A percentile compares a stretch with the other conserved stretches of the same genome.
Evolutionary conservation across 1,140 invertebrate genomes (phyloP).

Genomic region (Littorina saxatilis): DNA sequence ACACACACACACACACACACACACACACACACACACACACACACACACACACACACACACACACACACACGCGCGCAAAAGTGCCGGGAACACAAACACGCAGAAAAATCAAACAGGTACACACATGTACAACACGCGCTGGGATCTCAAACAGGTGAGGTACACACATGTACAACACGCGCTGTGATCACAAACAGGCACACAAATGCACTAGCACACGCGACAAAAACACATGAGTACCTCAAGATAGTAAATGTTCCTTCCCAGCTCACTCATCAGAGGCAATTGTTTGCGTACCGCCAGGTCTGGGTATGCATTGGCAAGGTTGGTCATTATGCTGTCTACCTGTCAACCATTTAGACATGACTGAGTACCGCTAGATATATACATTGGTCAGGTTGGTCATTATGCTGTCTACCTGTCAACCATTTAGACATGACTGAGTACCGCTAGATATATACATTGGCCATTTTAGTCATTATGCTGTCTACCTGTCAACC

Average conservation of each 20-base stretch:
- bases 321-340: not conserved
- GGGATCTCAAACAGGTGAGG: too few species aligned
- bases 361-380: not conserved
- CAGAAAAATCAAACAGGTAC: too few species aligned
- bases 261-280: not conserved
- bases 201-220: too few species aligned
- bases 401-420: not conserved
- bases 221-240: not conserved
- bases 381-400: not conserved
- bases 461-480: not conserved
- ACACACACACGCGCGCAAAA: too few species aligned
- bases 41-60: not conserved
- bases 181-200: too few species aligned
- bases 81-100: too few species aligned
- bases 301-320: not conserved
- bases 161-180: too few species aligned
- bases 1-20: not conserved
- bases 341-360: not conserved
- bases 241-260: not conserved
- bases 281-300: not conserved
- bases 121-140: too few species aligned
- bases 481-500: conserved; percentile 5
- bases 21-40: not conserved
- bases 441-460: not conserved
- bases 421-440: not conserved